These are phyloP conservation scores for Doryteuthis pealeii DNA, from an alignment of 1,140 invertebrate species.

Conservation along the genomic window DNA sequence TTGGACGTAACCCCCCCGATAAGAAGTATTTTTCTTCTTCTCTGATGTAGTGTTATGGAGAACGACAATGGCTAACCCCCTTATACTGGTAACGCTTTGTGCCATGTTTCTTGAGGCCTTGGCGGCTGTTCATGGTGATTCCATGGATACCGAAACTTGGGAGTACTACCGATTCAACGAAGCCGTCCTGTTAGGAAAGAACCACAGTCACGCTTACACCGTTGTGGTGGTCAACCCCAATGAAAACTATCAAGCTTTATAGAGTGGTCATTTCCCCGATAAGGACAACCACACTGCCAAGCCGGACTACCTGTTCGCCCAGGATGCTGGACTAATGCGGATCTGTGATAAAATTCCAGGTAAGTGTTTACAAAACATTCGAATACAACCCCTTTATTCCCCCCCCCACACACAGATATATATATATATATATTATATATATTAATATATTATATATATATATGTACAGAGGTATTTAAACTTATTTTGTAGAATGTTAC, in stretches of 20 bases:
- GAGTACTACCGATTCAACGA: not conserved
- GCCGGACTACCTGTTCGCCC: not conserved
- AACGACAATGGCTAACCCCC: not conserved
- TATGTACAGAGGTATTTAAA: no score
- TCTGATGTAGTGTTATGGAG: not conserved
- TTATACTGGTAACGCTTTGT: not conserved
- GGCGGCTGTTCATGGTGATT: not conserved
- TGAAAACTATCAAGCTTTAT: not conserved
- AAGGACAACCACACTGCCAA: not conserved
- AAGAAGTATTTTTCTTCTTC: not conserved
- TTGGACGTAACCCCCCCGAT: not conserved
- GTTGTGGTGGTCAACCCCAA: not conserved
- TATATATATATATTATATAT: no score
- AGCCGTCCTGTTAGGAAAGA: not conserved
- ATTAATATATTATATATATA: no score
- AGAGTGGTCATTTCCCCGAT: not conserved
- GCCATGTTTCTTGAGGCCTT: not conserved
- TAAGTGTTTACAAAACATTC: not conserved
- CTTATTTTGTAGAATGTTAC: no score
- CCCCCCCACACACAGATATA: no score
- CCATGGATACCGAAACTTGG: not conserved
- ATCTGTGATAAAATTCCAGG: not conserved
- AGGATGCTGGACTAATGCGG: not conserved
- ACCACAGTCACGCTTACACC: not conserved
- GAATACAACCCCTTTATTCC: no score